phyloP scores from a whole-genome alignment of 1,140 invertebrate species.

The Halictus rubicundus region DNA sequence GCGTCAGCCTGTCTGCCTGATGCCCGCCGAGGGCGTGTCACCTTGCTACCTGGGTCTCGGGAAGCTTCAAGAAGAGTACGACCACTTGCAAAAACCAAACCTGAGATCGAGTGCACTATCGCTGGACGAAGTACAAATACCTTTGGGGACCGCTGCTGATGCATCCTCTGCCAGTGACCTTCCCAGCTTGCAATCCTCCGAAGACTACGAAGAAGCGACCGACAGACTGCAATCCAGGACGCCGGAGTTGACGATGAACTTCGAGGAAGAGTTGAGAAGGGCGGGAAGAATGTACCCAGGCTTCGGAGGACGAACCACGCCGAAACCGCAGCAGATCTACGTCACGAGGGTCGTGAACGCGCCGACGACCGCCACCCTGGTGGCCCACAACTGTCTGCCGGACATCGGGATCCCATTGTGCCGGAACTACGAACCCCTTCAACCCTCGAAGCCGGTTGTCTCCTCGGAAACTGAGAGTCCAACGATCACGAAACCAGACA shows the following conservation, averaged over 20 bases:
- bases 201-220: neutral
- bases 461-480: too few species aligned
- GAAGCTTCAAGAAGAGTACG: constrained; percentile 35
- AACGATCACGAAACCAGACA: too few species aligned
- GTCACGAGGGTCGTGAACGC: constrained; percentile 54
- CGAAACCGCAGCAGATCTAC: constrained; percentile 23
- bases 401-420: constrained; percentile 56
- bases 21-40: neutral
- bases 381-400: constrained; percentile 57
- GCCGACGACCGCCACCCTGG: constrained; percentile 55
- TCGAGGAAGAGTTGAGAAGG: too few species aligned
- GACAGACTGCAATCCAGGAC: neutral
- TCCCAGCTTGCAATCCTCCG: neutral
- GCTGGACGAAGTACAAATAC: neutral
- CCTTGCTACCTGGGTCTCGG: neutral
- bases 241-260: neutral
- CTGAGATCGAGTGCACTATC: constrained; percentile 2
- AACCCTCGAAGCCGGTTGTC: neutral
- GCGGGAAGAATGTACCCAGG: neutral
- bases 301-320: too few species aligned
- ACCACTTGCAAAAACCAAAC: too few species aligned
- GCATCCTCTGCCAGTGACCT: neutral
- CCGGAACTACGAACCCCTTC: constrained; percentile 5
- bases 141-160: neutral
- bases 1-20: constrained; percentile 61